Evolutionary conservation across 1,140 invertebrate genomes (phyloP), one percentile per base, ranked within the genome.

Genomic region (Pantala flavescens): DNA sequence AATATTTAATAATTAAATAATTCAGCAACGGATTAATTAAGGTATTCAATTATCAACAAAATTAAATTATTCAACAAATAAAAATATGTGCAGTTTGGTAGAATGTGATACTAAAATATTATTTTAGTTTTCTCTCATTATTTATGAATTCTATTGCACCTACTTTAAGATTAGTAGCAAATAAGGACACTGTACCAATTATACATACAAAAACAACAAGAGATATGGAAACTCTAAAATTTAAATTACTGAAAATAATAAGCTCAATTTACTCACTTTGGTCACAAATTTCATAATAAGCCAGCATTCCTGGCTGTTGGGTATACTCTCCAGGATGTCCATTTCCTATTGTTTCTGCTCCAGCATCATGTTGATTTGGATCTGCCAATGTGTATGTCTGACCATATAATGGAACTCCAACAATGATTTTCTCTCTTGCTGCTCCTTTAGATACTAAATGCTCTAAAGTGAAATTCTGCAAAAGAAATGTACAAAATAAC

Each of bases 281-380:
- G n/a, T 91, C 85, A 78, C 93, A 96, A 75, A 96, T 93, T 84
- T 98, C 95, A 78, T 93, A 93, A 80, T 94, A 95, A 0, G 92
- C 88, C 74, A 97, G 82, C 90, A 96, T 95, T 77, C 96, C 96
- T 0, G 91, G 90, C 82, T 97, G 94, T 73, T 89, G 88, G 0
- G 95, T 96, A 76, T 90, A 91, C 77, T 93, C 89, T 3, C 95
- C 95, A 0, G 92, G 84, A 24, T 85, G 84, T 1, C 95, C 95
- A 0, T 92, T 89, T 55, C 91, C 88, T 9, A 84, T 84, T 43
- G 90, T 85, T 14, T 87, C 78, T 77, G 85, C 79, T 0, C 85
- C 84, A 0, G 85, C 80, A 7, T 82, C 80, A 0, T 81, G 78
- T 28, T 88, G 86, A 76, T 82, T 84, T 11, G 82, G 76, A 0